Base-by-base conservation (phyloP, 2,113 vertebrate genomes). In the Dicentrarchus labrax region DNA sequence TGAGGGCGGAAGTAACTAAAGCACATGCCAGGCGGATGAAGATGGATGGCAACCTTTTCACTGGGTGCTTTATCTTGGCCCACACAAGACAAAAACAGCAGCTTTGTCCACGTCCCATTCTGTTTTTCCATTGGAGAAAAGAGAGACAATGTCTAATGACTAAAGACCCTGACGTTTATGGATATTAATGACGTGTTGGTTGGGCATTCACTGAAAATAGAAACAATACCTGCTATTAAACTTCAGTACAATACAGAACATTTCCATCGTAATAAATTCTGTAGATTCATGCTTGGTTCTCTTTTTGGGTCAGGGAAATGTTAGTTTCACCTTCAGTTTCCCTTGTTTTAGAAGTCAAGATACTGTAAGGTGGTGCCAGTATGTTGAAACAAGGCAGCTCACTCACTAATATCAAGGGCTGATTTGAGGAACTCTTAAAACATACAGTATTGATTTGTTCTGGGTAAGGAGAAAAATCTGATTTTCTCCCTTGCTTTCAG, bases 1-100 rank as follows among this genome's bases (percentile, higher is more conserved):
- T 82, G 80, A 89, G 92, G 88, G 76, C 57, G 81, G 86, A 84
- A 90, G 85, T 85, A 90, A 89, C 85, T 90, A 89, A 88, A 92
- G 86, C 89, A 87, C 89, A 92, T 93, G 94, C 82, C 90, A 92
- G 82, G 54, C 73, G 36, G 79, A 94, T 93, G 86, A 94, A 95
- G 93, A 95, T 93, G 93, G 94, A 96, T 95, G 91, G 87, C 90
- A 94, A 88, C 91, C 92, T 93, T 94, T 94, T 91, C 86, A 90
- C 89, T 76, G 65, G 60, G 36, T 47, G 82, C 90, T 94, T 94
- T 93, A 92, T 92, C 83, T 87, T 15, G 24, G 88, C 83, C 84
- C 84, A 88, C 89, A 92, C 90, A 81, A 89, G 91, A 76, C 86
- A 92, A 87, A 89, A 87, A 87, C 78, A 51, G 47, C 59, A 36